Percentiles rank a stretch among this genome's conserved stretches.
Conservation (phyloP, 2,797 vertebrate genomes). For the Dendrocincla fuliginosa region DNA sequence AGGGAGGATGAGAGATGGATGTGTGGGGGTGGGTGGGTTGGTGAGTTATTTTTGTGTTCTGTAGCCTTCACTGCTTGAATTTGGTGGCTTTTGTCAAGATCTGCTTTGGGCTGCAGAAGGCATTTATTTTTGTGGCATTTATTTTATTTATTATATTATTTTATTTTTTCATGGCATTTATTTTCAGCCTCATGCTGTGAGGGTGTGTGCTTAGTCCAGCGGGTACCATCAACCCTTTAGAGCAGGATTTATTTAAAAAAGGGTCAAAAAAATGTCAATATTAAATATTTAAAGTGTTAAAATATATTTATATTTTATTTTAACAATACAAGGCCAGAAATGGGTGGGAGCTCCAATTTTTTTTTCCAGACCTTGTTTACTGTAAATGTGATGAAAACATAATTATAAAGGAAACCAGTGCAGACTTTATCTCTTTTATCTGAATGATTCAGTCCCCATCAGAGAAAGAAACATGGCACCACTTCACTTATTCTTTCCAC, state of each 20-base stretch:
- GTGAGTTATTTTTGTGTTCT: background rate
- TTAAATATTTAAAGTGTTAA: background rate
- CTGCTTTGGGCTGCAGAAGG: background rate
- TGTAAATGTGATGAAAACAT: background rate
- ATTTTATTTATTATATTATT: too few species aligned
- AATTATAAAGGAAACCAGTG: background rate
- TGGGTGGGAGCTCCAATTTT: background rate
- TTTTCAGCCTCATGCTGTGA: background rate
- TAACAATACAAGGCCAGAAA: background rate
- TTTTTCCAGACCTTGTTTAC: background rate
- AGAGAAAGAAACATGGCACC: background rate
- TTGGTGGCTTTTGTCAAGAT: background rate
- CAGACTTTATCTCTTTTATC: background rate
- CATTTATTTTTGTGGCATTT: too few species aligned
- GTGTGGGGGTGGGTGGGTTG: fast-evolving
- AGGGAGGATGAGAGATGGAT: background rate
- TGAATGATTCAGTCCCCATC: background rate
- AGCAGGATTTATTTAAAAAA: background rate
- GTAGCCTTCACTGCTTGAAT: background rate
- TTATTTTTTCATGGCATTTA: background rate
- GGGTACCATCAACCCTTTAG: background rate
- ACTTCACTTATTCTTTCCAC: background rate
- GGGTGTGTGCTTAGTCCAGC: background rate
- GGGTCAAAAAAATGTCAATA: background rate
- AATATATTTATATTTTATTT: background rate